These are phyloP conservation scores for Noctua janthina DNA, from an alignment of 2,888 invertebrate species.

Conservation along the genomic window DNA sequence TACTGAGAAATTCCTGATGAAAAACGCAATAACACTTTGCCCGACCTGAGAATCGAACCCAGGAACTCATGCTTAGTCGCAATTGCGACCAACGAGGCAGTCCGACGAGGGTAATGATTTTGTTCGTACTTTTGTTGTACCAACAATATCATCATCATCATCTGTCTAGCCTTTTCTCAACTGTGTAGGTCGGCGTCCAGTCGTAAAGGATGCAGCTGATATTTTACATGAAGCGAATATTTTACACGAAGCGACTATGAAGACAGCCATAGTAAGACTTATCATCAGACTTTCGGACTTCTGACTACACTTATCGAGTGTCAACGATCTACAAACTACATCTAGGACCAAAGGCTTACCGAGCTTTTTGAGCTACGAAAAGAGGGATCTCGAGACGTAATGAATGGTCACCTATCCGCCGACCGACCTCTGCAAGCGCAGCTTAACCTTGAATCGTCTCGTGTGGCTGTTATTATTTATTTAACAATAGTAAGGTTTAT, in stretches of 20 bases:
- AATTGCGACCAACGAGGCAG: no score
- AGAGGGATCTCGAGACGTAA: neutral
- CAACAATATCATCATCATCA: neutral
- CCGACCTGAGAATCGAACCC: no score
- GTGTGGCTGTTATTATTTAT: neutral
- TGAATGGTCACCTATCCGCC: neutral
- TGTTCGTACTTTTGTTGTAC: neutral
- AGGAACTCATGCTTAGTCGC: no score
- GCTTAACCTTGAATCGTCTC: neutral
- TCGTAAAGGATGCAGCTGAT: neutral
- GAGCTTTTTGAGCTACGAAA: neutral
- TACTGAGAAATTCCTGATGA: no score
- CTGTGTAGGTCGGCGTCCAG: neutral
- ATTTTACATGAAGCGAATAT: neutral
- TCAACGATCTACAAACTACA: neutral
- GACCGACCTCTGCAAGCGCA: neutral
- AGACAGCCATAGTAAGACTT: neutral
- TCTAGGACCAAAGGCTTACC: neutral
- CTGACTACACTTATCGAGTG: neutral
- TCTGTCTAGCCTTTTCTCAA: neutral
- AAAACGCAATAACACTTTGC: no score
- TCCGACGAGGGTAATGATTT: neutral
- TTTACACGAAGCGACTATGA: neutral
- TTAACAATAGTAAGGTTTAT: neutral
- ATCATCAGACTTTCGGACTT: neutral